Evolutionary conservation across 2,888 invertebrate genomes (phyloP).

Genomic region (Trichopria drosophilae): DNA sequence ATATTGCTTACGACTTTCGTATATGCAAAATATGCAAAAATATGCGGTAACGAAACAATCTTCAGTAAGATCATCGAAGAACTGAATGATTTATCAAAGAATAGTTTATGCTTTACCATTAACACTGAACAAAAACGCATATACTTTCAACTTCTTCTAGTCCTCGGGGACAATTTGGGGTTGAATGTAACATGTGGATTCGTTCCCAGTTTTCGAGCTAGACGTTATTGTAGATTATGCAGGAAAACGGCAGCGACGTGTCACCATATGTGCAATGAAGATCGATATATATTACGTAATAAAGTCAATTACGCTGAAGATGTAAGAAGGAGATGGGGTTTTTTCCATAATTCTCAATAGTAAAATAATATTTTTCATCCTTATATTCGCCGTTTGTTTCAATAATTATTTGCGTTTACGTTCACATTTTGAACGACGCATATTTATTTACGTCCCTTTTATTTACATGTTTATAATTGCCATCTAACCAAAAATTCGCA

Average conservation of each 20-base stretch:
- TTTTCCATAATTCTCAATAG: no score
- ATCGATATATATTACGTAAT: not conserved
- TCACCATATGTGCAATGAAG: conserved; percentile 16
- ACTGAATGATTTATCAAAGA: conserved; percentile 5
- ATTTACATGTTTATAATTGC: no score
- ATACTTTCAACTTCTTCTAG: conserved; percentile 18
- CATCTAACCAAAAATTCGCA: no score
- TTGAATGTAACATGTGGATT: conserved; percentile 21
- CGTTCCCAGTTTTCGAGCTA: conserved; percentile 13
- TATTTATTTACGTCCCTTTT: no score
- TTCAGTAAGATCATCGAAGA: conserved; percentile 17
- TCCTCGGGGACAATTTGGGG: conserved; percentile 25
- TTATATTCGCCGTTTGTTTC: no score
- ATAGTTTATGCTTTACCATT: conserved; percentile 12
- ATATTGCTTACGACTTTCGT: conserved; percentile 14
- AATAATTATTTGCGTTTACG: no score
- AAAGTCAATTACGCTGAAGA: conserved; percentile 17
- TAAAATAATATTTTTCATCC: no score
- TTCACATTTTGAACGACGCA: no score
- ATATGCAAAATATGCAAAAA: conserved; percentile 12
- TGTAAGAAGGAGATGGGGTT: no score
- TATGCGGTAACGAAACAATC: conserved; percentile 13
- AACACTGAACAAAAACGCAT: not conserved
- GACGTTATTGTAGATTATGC: conserved; percentile 23
- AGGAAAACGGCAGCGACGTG: conserved; percentile 7